phyloP scores from a whole-genome alignment of 1,140 invertebrate species.

The Drosophila sucinea region DNA sequence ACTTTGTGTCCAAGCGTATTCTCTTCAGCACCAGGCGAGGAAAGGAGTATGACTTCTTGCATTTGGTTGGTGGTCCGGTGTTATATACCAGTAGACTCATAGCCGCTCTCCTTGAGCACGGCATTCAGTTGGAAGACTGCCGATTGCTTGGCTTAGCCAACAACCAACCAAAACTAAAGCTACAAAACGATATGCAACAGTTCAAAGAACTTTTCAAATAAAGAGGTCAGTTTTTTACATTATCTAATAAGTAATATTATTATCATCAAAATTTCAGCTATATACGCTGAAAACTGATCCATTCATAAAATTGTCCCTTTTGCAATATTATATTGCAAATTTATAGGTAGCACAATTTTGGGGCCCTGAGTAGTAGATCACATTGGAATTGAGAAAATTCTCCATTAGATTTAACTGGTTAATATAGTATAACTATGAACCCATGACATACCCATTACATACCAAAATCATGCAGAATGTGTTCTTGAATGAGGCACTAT shows the following conservation, averaged over 20 bases:
- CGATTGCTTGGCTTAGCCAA: constrained; percentile 29
- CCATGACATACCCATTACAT: too few relatives aligned
- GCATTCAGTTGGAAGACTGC: constrained; percentile 48
- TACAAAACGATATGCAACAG: constrained; percentile 50
- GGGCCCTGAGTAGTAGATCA: too few relatives aligned
- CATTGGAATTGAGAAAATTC: too few relatives aligned
- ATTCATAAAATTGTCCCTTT: neutral
- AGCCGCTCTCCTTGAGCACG: constrained; percentile 86
- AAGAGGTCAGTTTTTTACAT: constrained; percentile 13
- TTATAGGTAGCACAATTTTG: too few relatives aligned
- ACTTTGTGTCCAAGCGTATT: constrained; percentile 87
- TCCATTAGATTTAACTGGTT: too few relatives aligned
- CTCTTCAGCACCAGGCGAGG: constrained; percentile 84
- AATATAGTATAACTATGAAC: too few relatives aligned
- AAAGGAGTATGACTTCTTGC: constrained; percentile 84
- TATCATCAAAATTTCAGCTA: neutral
- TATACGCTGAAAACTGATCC: neutral
- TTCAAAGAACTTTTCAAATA: constrained; percentile 78
- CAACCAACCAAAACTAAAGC: constrained; percentile 6
- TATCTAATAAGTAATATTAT: neutral
- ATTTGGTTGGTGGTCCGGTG: constrained; percentile 85
- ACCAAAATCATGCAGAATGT: too few relatives aligned
- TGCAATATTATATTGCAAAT: too few relatives aligned
- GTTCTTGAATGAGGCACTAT: too few relatives aligned
- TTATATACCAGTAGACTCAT: constrained; percentile 85